These are phyloP conservation scores for Mycogona germanica DNA, from an alignment of 2,888 invertebrate genomes.

Conservation along the genomic window DNA sequence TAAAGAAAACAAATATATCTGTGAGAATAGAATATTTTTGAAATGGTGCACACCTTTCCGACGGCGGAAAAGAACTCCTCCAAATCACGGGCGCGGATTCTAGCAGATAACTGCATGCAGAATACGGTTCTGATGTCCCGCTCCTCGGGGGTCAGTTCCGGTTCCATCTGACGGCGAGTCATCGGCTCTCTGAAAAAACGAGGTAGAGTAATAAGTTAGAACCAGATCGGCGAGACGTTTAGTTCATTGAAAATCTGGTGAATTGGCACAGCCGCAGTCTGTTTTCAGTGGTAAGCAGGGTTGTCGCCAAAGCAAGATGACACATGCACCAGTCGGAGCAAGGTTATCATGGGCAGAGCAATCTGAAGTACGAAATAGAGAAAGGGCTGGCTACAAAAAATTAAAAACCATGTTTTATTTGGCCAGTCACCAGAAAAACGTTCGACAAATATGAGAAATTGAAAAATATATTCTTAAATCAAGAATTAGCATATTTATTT, in stretches of 20 bases:
- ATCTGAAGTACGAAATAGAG: too few species aligned
- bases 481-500: too few species aligned
- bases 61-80: conserved; percentile 99
- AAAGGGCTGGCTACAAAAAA: too few species aligned
- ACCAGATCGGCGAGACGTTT: neutral
- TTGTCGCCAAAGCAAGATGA: too few species aligned
- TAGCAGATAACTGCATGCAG: conserved; percentile 94
- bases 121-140: conserved; percentile 97
- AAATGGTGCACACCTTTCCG: conserved; percentile 60
- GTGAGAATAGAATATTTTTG: neutral
- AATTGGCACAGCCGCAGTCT: neutral
- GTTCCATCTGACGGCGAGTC: conserved; percentile 17
- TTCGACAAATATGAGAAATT: too few species aligned
- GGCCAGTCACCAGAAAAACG: too few species aligned
- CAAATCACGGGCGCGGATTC: conserved; percentile 82
- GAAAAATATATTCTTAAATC: too few species aligned
- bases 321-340: too few species aligned
- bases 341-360: too few species aligned
- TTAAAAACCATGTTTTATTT: too few species aligned
- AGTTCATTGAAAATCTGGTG: neutral
- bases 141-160: conserved; percentile 77
- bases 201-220: conserved; percentile 31
- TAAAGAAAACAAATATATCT: conserved; percentile 3
- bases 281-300: too few species aligned
- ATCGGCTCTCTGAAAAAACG: conserved; percentile 2